Evolutionary conservation across 1,140 invertebrate species (phyloP), one percentile per base, ranked within the genome.

Genomic region (Cydia fagiglandana): DNA sequence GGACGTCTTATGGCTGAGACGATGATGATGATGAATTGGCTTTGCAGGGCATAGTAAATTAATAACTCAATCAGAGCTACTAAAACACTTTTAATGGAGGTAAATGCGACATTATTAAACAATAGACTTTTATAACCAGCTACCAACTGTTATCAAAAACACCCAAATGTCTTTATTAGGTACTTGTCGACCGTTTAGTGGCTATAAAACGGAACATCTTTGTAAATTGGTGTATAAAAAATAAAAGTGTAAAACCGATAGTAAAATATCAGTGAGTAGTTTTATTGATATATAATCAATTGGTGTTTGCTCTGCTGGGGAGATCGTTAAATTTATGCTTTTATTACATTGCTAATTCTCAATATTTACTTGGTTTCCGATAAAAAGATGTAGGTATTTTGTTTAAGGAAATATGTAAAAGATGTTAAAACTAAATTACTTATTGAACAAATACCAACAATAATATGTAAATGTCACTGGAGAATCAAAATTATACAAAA

Each of bases 221-320:
- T 41, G 66, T 70, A 70, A 70, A 70, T 70, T 70, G 66, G 34
- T 70, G 34, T 70, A 17, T 70, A 70, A 70, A 70, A 34, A 70
- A 70, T 38, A 38, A 70, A 70, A 41, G 15, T 70, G 66, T 70
- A 20, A 70, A 70, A 70, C 66, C 17, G 66, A 70, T 70, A 70
- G 30, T 70, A 70, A 70, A 70, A 17, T 70, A 70, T 34, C 66
- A 70, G 15, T 38, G 66, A 38, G 30, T 41, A 70, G 34, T 70
- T 70, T 70, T 70, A 70, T 70, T 70, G 66, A 70, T 70, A 70
- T 45, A 38, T 70, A 70, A 70, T 70, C 66, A 70, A 70, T 41
- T 70, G 66, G 30, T 70, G 66, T n/a, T 41, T 24, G 64, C 34
- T 28, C 30, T 17, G 30, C n/a, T 28, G 30, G 30, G 3, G 24